These are phyloP conservation scores for Nerophis ophidion DNA, from an alignment of 2,113 vertebrate species.

Conservation along the genomic window DNA sequence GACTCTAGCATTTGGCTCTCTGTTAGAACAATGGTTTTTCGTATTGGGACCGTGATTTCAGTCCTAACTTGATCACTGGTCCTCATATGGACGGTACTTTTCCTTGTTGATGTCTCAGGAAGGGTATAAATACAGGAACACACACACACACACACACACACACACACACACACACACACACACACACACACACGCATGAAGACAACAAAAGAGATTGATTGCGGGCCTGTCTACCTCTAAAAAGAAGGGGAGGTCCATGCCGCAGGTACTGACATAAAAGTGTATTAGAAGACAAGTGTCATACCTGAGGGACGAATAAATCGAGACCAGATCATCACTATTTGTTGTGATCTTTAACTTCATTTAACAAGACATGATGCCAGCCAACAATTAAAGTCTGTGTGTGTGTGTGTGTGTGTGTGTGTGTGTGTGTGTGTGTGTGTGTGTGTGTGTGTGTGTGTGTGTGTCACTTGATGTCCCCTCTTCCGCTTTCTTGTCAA, in stretches of 20 bases:
- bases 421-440: constrained; percentile 36
- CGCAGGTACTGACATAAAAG: constrained; percentile 30
- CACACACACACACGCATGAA: constrained; percentile 25
- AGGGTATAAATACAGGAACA: background rate
- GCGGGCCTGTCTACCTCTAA: constrained; percentile 23
- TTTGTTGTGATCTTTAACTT: constrained; percentile 15
- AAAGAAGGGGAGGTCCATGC: constrained; percentile 31
- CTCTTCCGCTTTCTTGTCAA: constrained; percentile 36
- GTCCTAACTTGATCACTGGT: no score
- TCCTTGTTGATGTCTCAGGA: no score
- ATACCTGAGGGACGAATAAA: constrained; percentile 51
- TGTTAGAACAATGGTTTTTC: no score
- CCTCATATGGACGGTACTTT: no score
- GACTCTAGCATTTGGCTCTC: no score
- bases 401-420: constrained; percentile 36
- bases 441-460: constrained; percentile 39
- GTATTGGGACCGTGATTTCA: no score
- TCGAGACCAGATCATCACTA: constrained; percentile 20
- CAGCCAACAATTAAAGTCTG: constrained; percentile 48
- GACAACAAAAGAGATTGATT: constrained; percentile 35
- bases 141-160: constrained; percentile 35
- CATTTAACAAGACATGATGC: constrained; percentile 14
- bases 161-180: constrained; percentile 32
- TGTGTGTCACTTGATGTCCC: constrained; percentile 55
- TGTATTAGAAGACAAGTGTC: constrained; percentile 49